Evolutionary conservation across 2,888 invertebrate species (phyloP).

Genomic region (Troides aeacus): DNA sequence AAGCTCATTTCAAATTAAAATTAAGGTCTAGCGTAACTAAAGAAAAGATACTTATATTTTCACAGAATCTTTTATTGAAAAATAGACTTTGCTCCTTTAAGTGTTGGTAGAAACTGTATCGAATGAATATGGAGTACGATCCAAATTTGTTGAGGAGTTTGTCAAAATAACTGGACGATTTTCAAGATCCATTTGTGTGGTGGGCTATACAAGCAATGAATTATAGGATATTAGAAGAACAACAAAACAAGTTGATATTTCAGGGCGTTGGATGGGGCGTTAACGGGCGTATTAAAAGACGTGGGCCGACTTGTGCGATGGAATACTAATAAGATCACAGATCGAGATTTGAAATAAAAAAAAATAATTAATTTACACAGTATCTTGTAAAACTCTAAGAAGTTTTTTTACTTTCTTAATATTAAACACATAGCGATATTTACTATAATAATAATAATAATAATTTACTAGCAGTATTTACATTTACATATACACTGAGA

Average conservation of each 20-base stretch:
- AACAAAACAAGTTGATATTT: slow-evolving; percentile 71
- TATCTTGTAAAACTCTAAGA: too few species aligned
- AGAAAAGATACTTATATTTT: slow-evolving; percentile 58
- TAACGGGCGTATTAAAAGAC: slow-evolving; percentile 54
- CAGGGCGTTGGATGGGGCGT: slow-evolving; percentile 60
- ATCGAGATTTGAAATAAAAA: too few species aligned
- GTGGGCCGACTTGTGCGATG: slow-evolving; percentile 37
- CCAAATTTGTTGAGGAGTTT: slow-evolving; percentile 50
- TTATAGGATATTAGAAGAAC: slow-evolving; percentile 67
- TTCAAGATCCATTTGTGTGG: slow-evolving; percentile 74
- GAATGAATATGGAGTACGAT: slow-evolving; percentile 48
- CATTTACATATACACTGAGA: too few species aligned
- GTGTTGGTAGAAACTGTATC: slow-evolving; percentile 41
- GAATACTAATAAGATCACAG: slow-evolving; percentile 23
- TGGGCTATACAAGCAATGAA: slow-evolving; percentile 61
- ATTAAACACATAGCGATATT: too few species aligned
- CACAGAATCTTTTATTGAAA: slow-evolving; percentile 33
- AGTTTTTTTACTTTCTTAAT: too few species aligned
- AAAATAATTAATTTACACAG: too few species aligned
- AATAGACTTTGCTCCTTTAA: slow-evolving; percentile 43
- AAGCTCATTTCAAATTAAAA: slow-evolving; percentile 79
- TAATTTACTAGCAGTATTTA: too few species aligned
- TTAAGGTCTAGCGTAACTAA: slow-evolving; percentile 74
- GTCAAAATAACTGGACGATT: slow-evolving; percentile 77
- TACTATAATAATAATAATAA: too few species aligned